Evolutionary conservation across 2,888 invertebrate genomes (phyloP), one percentile per base, ranked within the genome.

Genomic region (Tanytarsus gracilentus): DNA sequence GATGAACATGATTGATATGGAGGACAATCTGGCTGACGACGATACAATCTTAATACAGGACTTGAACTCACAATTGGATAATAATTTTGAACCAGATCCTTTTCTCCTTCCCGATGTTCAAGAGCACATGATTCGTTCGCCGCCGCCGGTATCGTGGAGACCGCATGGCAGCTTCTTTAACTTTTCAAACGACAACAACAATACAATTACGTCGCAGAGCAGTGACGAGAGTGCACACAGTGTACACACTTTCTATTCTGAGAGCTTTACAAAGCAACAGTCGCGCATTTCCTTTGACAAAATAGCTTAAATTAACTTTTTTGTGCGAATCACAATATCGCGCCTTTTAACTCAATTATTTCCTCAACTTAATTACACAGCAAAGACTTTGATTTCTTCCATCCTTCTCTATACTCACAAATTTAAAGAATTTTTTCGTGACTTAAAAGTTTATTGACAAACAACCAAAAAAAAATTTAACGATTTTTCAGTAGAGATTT

Each of bases 111-210:
- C 86, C 63, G 87, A 87, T 72, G 84, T 88, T 61, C 88, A 88
- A 67, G 86, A 88, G 68, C 87, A 88, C 69, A 82, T 88, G 79
- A 87, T 88, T 55, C 77, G 88, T 62, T 87, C 86, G 64, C 88
- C 88, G 26, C 88, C 88, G 2, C 88, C 88, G 0, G 85, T 82
- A 18, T 82, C 81, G 64, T 86, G 87, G 86, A 85, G 86, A 14
- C 76, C 62, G 25, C 60, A 62, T 18, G 58, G 59, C 25, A 62
- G 58, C 18, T 49, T 56, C 27, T 62, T 62, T 36, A 62, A 60
- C 53, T 62, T 62, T 52, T 25, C 58, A 11, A 30, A 56, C 9
- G 62, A 62, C 5, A 62, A 62, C 60, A 44, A 60, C 39, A 60
- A 60, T 25, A 62, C 62, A 39, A 60, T 62, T 18, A 62, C 48